Percentiles rank a stretch among this genome's conserved stretches.
phyloP scores from a whole-genome alignment of 2,888 invertebrate species.

The Drosophila antonietae region DNA sequence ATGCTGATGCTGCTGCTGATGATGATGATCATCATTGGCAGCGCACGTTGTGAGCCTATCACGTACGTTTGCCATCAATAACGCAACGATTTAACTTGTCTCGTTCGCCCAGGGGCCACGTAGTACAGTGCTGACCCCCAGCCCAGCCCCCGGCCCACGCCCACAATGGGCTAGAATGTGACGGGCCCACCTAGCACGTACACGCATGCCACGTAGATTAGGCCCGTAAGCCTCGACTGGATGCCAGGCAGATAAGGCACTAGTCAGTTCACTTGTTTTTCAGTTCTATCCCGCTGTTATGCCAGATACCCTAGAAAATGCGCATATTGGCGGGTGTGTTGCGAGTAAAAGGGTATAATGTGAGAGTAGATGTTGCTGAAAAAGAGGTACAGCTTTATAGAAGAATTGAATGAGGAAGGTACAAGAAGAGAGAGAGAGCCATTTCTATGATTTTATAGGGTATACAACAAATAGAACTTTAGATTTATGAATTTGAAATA shows the following conservation, averaged over 20 bases:
- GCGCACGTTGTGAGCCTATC: conserved; percentile 75
- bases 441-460: neutral
- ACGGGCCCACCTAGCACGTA: conserved; percentile 55
- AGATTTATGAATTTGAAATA: rapidly evolving
- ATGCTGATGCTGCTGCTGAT: conserved; percentile 24
- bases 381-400: no score
- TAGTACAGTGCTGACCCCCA: conserved; percentile 36
- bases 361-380: neutral
- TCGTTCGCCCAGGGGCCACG: conserved; percentile 71
- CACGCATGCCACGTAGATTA: conserved; percentile 66
- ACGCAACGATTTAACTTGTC: conserved; percentile 81
- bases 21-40: conserved; percentile 39
- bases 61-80: conserved; percentile 80
- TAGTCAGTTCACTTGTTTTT: conserved; percentile 37
- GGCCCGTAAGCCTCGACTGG: conserved; percentile 57
- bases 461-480: neutral
- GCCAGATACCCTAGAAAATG: conserved; percentile 6
- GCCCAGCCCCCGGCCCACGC: neutral
- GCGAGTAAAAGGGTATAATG: no score
- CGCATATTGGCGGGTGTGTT: neutral
- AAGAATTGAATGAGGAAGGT: neutral
- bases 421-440: neutral
- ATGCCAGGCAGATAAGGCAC: conserved; percentile 32
- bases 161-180: neutral
- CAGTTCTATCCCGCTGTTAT: conserved; percentile 8